Percentiles rank a stretch among this genome's conserved stretches.
phyloP scores from a whole-genome alignment of 2,113 vertebrate genomes.

The Podocnemis expansa region DNA sequence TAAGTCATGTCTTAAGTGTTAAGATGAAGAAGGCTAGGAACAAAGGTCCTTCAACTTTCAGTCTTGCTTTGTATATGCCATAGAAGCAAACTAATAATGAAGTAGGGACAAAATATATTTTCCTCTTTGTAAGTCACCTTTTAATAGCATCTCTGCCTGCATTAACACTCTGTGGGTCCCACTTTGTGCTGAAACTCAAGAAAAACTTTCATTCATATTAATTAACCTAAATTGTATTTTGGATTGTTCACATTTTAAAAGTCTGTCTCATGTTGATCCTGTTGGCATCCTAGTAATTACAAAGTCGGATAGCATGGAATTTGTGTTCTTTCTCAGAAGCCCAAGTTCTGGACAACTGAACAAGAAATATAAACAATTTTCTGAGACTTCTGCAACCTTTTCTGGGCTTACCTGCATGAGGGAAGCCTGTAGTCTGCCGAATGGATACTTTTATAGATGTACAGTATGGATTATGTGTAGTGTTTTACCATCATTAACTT shows the following conservation, averaged over 20 bases:
- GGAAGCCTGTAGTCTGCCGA: neutral
- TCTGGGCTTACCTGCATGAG: neutral
- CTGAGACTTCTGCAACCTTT: neutral
- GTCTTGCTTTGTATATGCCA: fast-evolving
- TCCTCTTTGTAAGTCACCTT: neutral
- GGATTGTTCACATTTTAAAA: neutral
- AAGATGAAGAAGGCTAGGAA: neutral
- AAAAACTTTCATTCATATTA: too few species aligned
- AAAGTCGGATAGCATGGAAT: neutral
- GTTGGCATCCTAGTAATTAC: neutral
- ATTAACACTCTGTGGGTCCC: neutral
- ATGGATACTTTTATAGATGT: neutral
- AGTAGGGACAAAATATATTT: neutral
- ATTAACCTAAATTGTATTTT: fast-evolving
- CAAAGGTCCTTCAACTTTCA: neutral
- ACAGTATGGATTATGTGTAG: neutral
- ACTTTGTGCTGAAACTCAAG: fast-evolving
- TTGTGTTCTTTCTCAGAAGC: neutral
- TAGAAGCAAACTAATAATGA: neutral
- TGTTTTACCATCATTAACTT: neutral
- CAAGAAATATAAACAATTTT: too few species aligned
- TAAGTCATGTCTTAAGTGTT: too few species aligned
- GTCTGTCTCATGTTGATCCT: neutral
- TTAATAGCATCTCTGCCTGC: neutral
- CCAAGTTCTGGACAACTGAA: neutral